Evolutionary conservation across 2,888 invertebrate genomes (phyloP).

Genomic region (Odontocerum albicorne): DNA sequence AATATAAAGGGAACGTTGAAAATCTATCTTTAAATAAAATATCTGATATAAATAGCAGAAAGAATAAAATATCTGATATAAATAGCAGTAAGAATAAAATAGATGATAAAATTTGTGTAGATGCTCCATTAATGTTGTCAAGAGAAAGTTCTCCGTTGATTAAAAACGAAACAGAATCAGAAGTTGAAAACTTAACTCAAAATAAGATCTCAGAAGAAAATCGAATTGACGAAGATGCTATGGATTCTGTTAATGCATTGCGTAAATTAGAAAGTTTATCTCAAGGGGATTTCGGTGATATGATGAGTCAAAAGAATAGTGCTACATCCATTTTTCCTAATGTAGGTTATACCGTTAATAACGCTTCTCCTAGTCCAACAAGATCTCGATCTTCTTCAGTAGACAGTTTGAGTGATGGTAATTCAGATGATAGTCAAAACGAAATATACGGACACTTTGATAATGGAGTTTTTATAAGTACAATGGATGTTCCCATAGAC

Average conservation of each 20-base stretch:
- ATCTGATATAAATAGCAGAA: too few species aligned
- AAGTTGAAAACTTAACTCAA: conserved; percentile 39
- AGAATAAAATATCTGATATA: too few species aligned
- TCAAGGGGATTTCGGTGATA: conserved; percentile 70
- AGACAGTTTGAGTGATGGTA: conserved; percentile 58
- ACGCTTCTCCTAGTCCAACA: conserved; percentile 56
- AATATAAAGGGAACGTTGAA: conserved; percentile 39
- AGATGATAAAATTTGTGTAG: conserved; percentile 45
- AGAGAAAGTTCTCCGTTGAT: conserved; percentile 27
- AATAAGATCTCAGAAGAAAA: conserved; percentile 32
- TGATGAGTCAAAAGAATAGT: not conserved
- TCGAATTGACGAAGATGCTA: conserved; percentile 36
- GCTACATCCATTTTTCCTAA: conserved; percentile 46
- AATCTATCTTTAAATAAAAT: conserved; percentile 23
- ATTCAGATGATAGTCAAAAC: conserved; percentile 63
- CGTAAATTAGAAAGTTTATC: conserved; percentile 79
- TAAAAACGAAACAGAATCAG: conserved; percentile 45
- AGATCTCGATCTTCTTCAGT: conserved; percentile 65
- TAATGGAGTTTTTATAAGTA: conserved; percentile 70
- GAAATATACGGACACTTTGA: conserved; percentile 73
- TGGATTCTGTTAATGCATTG: conserved; percentile 59
- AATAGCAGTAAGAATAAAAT: conserved; percentile 43
- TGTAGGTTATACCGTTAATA: conserved; percentile 51
- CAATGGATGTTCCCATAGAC: conserved; percentile 85
- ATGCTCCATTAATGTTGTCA: not conserved